phyloP scores from a whole-genome alignment of 2,113 vertebrate genomes.

The Candoia aspera region DNA sequence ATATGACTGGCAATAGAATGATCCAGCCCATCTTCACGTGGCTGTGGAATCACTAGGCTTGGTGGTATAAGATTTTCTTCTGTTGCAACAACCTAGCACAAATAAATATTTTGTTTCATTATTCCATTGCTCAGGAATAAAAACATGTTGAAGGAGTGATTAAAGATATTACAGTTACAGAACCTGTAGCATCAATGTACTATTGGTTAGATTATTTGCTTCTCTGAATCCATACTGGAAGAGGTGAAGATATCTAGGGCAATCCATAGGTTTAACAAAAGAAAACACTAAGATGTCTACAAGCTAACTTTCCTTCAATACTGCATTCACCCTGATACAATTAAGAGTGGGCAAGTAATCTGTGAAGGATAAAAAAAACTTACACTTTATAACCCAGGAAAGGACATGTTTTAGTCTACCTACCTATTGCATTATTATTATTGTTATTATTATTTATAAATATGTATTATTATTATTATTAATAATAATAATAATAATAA shows the following conservation, averaged over 20 bases:
- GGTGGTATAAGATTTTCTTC: conserved; percentile 68
- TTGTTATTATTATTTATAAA: too few relatives aligned
- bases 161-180: conserved; percentile 1
- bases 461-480: too few relatives aligned
- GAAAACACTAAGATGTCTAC: not conserved
- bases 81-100: conserved; percentile 80
- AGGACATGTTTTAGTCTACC: not conserved
- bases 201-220: not conserved
- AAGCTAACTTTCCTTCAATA: not conserved
- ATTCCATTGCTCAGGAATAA: not conserved
- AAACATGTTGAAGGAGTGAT: not conserved
- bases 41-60: conserved; percentile 37
- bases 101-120: not conserved
- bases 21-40: conserved; percentile 67
- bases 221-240: not conserved
- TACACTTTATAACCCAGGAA: not conserved
- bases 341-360: not conserved
- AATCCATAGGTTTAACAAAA: not conserved
- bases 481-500: too few relatives aligned
- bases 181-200: not conserved
- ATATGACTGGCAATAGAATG: conserved; percentile 74
- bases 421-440: not conserved
- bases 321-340: not conserved
- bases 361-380: not conserved
- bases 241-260: too few relatives aligned